Evolutionary conservation across 1,140 invertebrate genomes (phyloP), one percentile per base, ranked within the genome.

Genomic region (Drosophila busckii): DNA sequence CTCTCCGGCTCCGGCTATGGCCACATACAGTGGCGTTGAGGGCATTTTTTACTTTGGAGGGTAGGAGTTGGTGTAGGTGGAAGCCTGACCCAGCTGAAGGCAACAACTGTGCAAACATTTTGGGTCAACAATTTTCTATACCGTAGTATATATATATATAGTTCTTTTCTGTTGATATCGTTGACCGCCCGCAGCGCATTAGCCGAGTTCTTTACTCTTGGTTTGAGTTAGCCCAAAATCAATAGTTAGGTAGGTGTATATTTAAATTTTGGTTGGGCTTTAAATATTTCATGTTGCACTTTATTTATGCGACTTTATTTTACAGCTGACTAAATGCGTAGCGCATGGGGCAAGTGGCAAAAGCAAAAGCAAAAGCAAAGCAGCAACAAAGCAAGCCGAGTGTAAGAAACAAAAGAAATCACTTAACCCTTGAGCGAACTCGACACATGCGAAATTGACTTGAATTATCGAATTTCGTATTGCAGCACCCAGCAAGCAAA

Each of bases 401-500:
- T n/a, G n/a, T n/a, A n/a, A 35, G 44, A 70, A 70, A 63, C 48
- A 50, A 70, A 65, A 71, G 68, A 65, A 70, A 71, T 71, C 68
- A 50, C 68, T 70, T 71, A 71, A 71, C 68, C 68, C 68, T 71
- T 71, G 68, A 66, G 55, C 68, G 45, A 71, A 49, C 68, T 68
- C 68, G 68, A 71, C 68, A 71, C 61, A 71, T 71, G 61, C 68
- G 68, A 66, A 71, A 71, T 71, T 71, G 68, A 71, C 68, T 71
- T 71, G 68, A 71, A 71, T 71, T 71, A 71, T 71, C 68, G 68
- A 71, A 71, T 71, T 71, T 71, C 55, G 68, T 53, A 53, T 65
- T 53, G 48, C 56, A 38, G 37, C n/a, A n/a, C n/a, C n/a, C n/a
- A n/a, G n/a, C n/a, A n/a, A n/a, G n/a, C n/a, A n/a, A n/a, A n/a